A percentile compares a stretch with the other conserved stretches of the same genome.
Conservation (phyloP, 2,113 vertebrate species). For the Chelonoidis abingdonii region DNA sequence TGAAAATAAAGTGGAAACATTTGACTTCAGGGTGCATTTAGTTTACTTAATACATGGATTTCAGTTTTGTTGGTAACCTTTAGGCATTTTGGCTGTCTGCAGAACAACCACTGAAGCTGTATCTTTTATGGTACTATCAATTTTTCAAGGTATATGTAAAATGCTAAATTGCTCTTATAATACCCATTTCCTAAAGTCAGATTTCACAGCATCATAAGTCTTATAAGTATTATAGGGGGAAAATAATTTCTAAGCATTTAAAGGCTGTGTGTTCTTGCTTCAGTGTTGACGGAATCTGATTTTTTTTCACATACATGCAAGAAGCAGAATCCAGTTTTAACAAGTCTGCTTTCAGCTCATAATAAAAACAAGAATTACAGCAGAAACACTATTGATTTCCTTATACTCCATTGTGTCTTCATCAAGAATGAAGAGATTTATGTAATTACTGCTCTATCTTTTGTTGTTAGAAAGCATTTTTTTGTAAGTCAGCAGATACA, state of each 20-base stretch:
- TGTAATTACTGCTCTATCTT: constrained; percentile 86
- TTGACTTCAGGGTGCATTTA: constrained; percentile 81
- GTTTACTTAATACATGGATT: constrained; percentile 80
- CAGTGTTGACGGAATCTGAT: constrained; percentile 68
- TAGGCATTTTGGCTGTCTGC: constrained; percentile 58
- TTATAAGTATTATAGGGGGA: constrained; percentile 54
- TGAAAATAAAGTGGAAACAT: constrained; percentile 80
- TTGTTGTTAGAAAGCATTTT: constrained; percentile 84
- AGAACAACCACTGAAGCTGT: constrained; percentile 33
- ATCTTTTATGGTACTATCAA: constrained; percentile 40
- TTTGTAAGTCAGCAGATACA: constrained; percentile 86
- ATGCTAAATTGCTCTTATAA: constrained; percentile 36
- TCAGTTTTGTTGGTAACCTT: constrained; percentile 75
- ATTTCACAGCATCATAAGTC: constrained; percentile 63
- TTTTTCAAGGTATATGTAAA: constrained; percentile 56
- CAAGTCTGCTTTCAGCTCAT: constrained; percentile 82
- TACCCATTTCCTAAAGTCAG: constrained; percentile 66
- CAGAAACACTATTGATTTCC: constrained; percentile 81
- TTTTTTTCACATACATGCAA: constrained; percentile 33
- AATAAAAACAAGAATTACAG: constrained; percentile 83
- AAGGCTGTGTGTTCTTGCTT: constrained; percentile 69
- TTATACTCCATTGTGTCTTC: constrained; percentile 82
- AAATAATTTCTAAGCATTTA: constrained; percentile 71
- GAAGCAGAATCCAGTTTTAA: constrained; percentile 83
- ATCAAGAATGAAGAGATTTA: constrained; percentile 87